These are phyloP conservation scores for Cirrhinus mrigala DNA, from an alignment of 2,797 vertebrate genomes.

Conservation along the genomic window DNA sequence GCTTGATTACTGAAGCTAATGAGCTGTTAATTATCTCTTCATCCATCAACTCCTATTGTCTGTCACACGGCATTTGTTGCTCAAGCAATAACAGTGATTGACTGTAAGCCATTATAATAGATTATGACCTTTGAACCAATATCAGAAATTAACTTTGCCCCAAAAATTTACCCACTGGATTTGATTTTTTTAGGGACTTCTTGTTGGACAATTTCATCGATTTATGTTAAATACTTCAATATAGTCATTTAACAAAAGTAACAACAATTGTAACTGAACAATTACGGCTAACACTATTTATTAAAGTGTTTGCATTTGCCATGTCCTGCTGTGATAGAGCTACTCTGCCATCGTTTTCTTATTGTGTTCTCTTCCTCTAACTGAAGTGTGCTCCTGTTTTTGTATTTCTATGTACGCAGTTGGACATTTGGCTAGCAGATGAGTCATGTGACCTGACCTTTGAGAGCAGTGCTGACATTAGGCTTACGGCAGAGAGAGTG, in stretches of 20 bases:
- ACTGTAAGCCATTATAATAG: constrained; percentile 14
- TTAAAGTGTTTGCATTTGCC: neutral
- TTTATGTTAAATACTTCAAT: neutral
- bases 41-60: constrained; percentile 53
- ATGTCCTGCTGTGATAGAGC: neutral
- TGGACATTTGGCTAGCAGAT: constrained; percentile 37
- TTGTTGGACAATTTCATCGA: neutral
- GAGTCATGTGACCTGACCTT: constrained; percentile 49
- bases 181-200: neutral
- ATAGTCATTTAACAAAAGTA: neutral
- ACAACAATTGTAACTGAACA: neutral
- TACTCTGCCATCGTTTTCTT: neutral
- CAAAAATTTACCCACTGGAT: neutral
- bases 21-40: constrained; percentile 53
- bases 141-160: neutral
- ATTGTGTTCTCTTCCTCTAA: constrained; percentile 14
- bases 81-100: constrained; percentile 22
- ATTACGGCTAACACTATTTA: neutral
- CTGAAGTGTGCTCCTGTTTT: constrained; percentile 19
- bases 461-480: constrained; percentile 35
- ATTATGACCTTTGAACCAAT: constrained; percentile 15
- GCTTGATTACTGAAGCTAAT: constrained; percentile 58
- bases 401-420: constrained; percentile 38
- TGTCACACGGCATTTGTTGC: constrained; percentile 38
- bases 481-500: constrained; percentile 18